Evolutionary conservation across 2,797 vertebrate species (phyloP), one percentile per base, ranked within the genome.

Genomic region (Poecilia velifera): DNA sequence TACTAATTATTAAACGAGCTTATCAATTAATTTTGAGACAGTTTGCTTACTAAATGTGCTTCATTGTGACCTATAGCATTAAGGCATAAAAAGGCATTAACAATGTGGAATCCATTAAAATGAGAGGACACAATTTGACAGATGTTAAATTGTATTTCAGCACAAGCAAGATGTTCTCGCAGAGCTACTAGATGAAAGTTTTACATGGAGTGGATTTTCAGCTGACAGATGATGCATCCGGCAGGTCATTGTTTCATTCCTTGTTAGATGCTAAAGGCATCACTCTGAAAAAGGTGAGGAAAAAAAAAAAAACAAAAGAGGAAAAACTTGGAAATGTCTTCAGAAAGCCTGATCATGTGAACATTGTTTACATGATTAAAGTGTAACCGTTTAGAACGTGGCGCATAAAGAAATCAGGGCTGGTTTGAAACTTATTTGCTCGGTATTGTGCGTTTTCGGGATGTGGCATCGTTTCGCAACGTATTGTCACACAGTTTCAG

Each of bases 401-500:
- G 3, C 36, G 22, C 25, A 22, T 0, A 25, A 25, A 5, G 7
- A 68, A 68, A 64, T 36, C 43, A n/a, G 39, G 22, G 22, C 66
- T 71, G 25, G 41, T 46, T 45, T 28, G 22, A 46, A 71, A 71
- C 25, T 28, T 53, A 14, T 28, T 71, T 16, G 68, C 43, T 28
- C 14, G 16, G 41, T 3, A 28, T 70, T 70, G 22, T 14, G 12
- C 41, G 6, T 70, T 43, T 43, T 43, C 6, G 10, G 43, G 25
- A 46, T 28, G 68, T 46, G 12, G 10, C 25, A 28, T 70, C 66
- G 45, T 46, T 68, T 68, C 0, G 9, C 36, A 25, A 68, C 25
- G 64, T 25, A 22, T 68, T 10, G 16, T 45, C 12, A 25, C 25
- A 71, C 41, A 46, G 68, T 84, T 86, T 84, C 79, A 87, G 79